These are phyloP conservation scores for Cynaeus angustus DNA, from an alignment of 2,888 invertebrate species.

Conservation along the genomic window DNA sequence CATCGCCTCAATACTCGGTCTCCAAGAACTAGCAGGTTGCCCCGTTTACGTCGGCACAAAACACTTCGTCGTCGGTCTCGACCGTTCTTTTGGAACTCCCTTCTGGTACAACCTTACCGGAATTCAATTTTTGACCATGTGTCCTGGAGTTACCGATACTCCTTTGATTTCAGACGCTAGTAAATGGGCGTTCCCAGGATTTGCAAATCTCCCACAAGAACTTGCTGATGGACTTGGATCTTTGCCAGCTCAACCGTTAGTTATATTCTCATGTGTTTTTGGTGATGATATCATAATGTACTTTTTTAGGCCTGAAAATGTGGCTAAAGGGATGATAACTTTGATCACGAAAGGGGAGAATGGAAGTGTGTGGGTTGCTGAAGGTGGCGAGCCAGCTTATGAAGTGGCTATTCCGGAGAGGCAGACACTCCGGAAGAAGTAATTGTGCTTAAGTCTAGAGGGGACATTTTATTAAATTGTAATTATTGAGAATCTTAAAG, in stretches of 20 bases:
- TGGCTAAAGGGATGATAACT: constrained; percentile 67
- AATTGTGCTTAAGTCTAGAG: no score
- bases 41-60: constrained; percentile 78
- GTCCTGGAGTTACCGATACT: constrained; percentile 71
- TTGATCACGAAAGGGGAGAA: constrained; percentile 70
- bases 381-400: constrained; percentile 66
- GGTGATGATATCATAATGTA: not conserved
- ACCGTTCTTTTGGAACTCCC: constrained; percentile 71
- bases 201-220: constrained; percentile 59
- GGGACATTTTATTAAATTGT: no score
- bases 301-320: constrained; percentile 58
- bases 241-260: constrained; percentile 68
- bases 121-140: constrained; percentile 70
- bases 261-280: constrained; percentile 26
- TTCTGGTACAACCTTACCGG: constrained; percentile 66
- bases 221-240: constrained; percentile 62
- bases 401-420: constrained; percentile 63
- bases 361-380: constrained; percentile 74
- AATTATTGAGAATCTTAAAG: no score
- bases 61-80: constrained; percentile 74
- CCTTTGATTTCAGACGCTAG: constrained; percentile 65
- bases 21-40: constrained; percentile 73
- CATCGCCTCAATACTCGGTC: constrained; percentile 77
- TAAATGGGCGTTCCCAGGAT: constrained; percentile 58
- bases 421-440: constrained; percentile 50